Conservation (phyloP, 2,888 invertebrate genomes). For the Cylindroiulus punctatus region DNA sequence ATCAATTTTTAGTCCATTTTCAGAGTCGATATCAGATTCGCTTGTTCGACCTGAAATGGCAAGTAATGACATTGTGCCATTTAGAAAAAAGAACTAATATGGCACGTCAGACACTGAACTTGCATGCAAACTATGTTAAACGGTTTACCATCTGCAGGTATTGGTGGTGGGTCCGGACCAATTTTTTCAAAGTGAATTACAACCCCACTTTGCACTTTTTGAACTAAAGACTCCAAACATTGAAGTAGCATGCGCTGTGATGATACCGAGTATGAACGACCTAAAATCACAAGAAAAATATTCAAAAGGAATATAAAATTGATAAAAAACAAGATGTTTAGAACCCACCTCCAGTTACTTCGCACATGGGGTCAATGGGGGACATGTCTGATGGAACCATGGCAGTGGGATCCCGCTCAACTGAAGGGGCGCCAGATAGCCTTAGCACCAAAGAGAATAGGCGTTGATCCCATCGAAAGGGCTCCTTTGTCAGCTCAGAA, state of each 20-base stretch:
- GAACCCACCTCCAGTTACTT: constrained; percentile 89
- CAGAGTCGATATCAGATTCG: background rate
- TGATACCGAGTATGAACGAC: constrained; percentile 93
- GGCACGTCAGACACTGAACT: no score
- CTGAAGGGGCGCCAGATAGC: constrained; percentile 89
- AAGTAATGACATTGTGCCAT: background rate
- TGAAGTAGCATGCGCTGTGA: constrained; percentile 95
- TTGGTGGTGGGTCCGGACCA: constrained; percentile 76
- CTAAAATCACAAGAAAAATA: constrained; percentile 66
- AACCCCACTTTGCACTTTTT: constrained; percentile 96
- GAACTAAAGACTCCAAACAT: constrained; percentile 95
- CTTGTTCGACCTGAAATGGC: background rate
- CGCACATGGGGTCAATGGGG: constrained; percentile 97
- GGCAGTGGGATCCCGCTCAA: constrained; percentile 81
- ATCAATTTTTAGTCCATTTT: constrained; percentile 43
- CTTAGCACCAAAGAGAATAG: constrained; percentile 93
- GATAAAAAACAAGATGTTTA: constrained; percentile 69
- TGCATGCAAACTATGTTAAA: background rate
- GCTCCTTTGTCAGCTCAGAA: constrained; percentile 95
- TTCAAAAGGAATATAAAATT: constrained; percentile 90
- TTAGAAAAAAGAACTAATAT: background rate
- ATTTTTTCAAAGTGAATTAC: constrained; percentile 98
- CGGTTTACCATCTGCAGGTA: constrained; percentile 57
- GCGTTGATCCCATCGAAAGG: constrained; percentile 99
- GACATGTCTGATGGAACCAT: constrained; percentile 93